Base-by-base conservation (phyloP, 35 echinoderm and acorn worm genomes). In the Apostichopus parvimensis region DNA sequence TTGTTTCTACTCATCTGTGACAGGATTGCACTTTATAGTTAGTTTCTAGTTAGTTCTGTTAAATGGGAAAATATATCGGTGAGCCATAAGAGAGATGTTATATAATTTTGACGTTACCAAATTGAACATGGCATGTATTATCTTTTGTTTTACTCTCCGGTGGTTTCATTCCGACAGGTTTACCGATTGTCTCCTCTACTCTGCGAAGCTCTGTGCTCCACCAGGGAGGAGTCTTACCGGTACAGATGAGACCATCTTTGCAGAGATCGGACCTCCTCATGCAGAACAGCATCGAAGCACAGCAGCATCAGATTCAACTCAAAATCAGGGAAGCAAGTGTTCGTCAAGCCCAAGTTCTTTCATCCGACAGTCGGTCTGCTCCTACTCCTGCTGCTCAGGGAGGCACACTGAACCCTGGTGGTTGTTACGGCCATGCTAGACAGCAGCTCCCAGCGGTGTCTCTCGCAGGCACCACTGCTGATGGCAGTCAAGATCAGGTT, bases 301-400 rank as follows among this genome's bases (percentile, higher is more conserved):
- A 91, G 89, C 89, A 91, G 53, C 89, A 91, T 59, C 89, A 91
- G 53, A 91, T 91, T 23, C 89, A 91, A 59, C 89, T 91, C 53
- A 91, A 79, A 60, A 91, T 91, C 73, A 91, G 89, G 53, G 76
- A 91, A 79, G 89, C 89, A n/a, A 88, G 86, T 54, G 28, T 72
- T 25, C 86, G 86, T 72, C 86, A 88, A 66, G 61, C 45, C 62
- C 86, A 88, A 28, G 64, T 66, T 34, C 21, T 87, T 62, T 61
- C 85, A 87, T 45, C 62, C 23, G 61, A 34, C 45, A 53, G 6
- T 6, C 23, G n/a, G 15, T 20, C 14, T n/a, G 45, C 14, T 13
- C 4, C 68, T 4, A 20, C 9, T 55, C 86, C 24, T 5, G 57
- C 86, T 25, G 21, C 60, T 23, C 21, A 26, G 6, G 15, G 34